Base-by-base conservation (phyloP, 2,113 vertebrate species). In the Erythrocercus mccallii region DNA sequence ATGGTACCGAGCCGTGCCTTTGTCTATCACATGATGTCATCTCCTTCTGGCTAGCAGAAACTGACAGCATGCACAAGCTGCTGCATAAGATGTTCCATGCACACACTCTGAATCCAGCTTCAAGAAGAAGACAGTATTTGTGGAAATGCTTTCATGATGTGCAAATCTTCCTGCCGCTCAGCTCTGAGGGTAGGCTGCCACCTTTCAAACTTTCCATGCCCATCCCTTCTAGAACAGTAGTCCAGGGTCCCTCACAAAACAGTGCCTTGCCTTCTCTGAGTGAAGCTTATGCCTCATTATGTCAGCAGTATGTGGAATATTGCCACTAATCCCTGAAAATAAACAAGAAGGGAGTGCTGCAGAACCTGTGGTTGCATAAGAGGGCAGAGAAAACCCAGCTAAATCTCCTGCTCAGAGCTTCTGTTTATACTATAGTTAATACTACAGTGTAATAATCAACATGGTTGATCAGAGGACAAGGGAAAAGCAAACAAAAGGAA, bases 291-390 rank as follows among this genome's bases (percentile, higher is more conserved):
- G 45, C 88, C 56, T 96, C 91, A 58, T 91, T 95, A 42, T 93
- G 89, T 72, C 91, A 92, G 66, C 58, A 94, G 76, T 80, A 86
- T 94, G 89, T 92, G 91, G 69, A 94, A 94, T 94, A 95, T 61
- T 88, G 77, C 92, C 62, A 68, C 81, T 97, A 94, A 96, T 94
- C 91, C 82, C 73, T 42, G 85, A 96, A 94, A 94, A 89, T 60
- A 96, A 93, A 94, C 89, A 94, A 71, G 85, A 85, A 92, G 74
- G 54, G 47, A 58, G 57, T 44, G 10, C 84, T 94, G 62, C 87
- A 90, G 87, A 93, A 78, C 83, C 40, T 82, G 69, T 0, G 1
- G 51, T 90, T 93, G 88, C 68, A 22, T 92, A 81, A 96, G 40
- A 92, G 80, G 85, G 56, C 77, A 94, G 82, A 79, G 85, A 90